Conservation (phyloP, 2,797 vertebrate species). For the Tachyglossus aculeatus region DNA sequence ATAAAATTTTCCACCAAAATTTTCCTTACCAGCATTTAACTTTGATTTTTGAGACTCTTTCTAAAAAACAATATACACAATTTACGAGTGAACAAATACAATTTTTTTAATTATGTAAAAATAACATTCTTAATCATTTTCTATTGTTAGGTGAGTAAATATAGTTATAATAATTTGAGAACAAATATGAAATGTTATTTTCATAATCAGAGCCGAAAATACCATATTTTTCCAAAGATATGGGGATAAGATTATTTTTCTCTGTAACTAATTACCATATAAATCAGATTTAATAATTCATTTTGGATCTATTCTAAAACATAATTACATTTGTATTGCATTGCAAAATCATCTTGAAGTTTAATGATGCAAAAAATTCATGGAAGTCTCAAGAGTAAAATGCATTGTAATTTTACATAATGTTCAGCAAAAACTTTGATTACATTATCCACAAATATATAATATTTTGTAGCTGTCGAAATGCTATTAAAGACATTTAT, state of each 20-base stretch:
- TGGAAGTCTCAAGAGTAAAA: slow-evolving; percentile 9
- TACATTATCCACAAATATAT: slow-evolving; percentile 4
- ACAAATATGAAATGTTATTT: slow-evolving; percentile 17
- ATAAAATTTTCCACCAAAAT: too few species aligned
- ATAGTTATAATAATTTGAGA: slow-evolving; percentile 21
- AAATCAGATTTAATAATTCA: slow-evolving; percentile 18
- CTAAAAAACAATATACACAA: background rate
- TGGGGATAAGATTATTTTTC: slow-evolving; percentile 16
- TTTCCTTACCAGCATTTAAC: background rate
- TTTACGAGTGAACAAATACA: background rate
- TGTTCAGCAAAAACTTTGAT: background rate
- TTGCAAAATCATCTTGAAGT: slow-evolving; percentile 1
- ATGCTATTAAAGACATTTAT: background rate
- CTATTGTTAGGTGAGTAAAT: slow-evolving; percentile 16
- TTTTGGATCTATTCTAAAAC: slow-evolving; percentile 5
- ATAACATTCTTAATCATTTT: slow-evolving; percentile 19
- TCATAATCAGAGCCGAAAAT: background rate
- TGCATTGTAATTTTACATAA: slow-evolving; percentile 10
- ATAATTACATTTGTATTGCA: slow-evolving; percentile 22
- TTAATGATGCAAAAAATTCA: slow-evolving; percentile 11
- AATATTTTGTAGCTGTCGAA: slow-evolving; percentile 13
- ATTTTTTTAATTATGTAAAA: slow-evolving; percentile 20
- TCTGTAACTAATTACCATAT: slow-evolving; percentile 11
- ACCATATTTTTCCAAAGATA: slow-evolving; percentile 3
- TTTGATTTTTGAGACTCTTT: slow-evolving; percentile 6